Base-by-base conservation (phyloP, 2,888 invertebrate species). In the Hedychridium roseum region DNA sequence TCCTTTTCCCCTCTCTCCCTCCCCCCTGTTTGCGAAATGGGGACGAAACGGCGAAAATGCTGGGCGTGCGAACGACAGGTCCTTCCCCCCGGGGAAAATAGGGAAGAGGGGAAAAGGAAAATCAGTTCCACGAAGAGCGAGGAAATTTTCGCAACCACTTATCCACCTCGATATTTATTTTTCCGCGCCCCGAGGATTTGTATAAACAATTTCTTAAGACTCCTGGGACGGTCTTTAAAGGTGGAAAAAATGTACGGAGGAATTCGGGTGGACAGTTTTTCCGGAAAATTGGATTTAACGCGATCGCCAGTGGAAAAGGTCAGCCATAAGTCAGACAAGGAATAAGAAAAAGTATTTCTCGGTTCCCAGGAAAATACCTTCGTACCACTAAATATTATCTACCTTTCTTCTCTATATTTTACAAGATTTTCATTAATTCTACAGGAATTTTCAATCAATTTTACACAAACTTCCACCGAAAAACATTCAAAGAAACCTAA, bases 211-310 rank as follows among this genome's bases (percentile, higher is more conserved):
- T n/a, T n/a, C n/a, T n/a, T n/a, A n/a, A n/a, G n/a, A n/a, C n/a
- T 34, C 28, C 34, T 11, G 11, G 14, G 34, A 9, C 27, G 43
- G 7, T 11, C 34, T 18, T 31, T 18, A 43, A 38, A 38, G 50
- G 23, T 17, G 27, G 27, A 37, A 38, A 35, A 51, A 51, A 51
- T 43, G 51, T 35, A 50, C 42, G 39, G 43, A 30, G 28, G 3
- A 16, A 43, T 35, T 43, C 50, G 50, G 36, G 39, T 35, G 50
- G 15, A 26, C 35, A 43, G 50, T 51, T 50, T 43, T 43, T 51
- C 50, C n/a, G n/a, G n/a, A n/a, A n/a, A n/a, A n/a, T n/a, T n/a
- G n/a, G n/a, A n/a, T 23, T 23, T 23, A 23, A 23, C 23, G 23
- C 23, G 5, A 5, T 23, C 23, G 23, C 23, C 5, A 6, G 5